Base-by-base conservation (phyloP, 2,113 vertebrate species). In the Promerops cafer region DNA sequence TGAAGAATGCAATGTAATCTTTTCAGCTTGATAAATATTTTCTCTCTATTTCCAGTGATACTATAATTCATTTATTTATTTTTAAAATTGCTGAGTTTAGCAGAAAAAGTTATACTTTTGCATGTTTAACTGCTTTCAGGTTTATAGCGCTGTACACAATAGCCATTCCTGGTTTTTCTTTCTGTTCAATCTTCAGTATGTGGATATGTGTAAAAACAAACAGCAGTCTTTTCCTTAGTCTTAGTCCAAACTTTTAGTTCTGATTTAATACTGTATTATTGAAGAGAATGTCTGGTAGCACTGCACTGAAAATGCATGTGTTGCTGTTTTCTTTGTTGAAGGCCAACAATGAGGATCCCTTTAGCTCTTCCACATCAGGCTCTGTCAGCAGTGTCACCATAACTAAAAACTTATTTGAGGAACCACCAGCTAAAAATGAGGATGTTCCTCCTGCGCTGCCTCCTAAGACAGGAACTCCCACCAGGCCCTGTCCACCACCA, bases 381-480 rank as follows among this genome's bases (percentile, higher is more conserved):
- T 96, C 97, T 80, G 54, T 65, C 69, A 97, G 81, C 76, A 97
- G 9, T 23, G 81, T 94, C 63, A 63, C 98, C 45, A 96, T 97
- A 97, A 98, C 98, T 92, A 99, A 99, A 95, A 99, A 98, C 89
- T 74, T 98, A 63, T 99, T 99, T 96, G 98, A 99, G 91, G 99
- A 99, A 30, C 97, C 98, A 77, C 89, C 95, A 30, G 96, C 97
- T 92, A 97, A 98, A 92, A 97, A 78, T 94, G 96, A 99, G 40
- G 99, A 99, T n/a, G 91, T 98, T 54, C 99, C 99, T 92, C 99
- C 99, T 68, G 99, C 99, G 47, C 97, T 99, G 96, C 99, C 99
- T 27, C 99, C 99, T 31, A 99, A 99, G 97, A 99, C 98, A 13
- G 99, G 99, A 95, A 99, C 99, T 21, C 99, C 99, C 81, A 99